These are phyloP conservation scores for Tokudaia tokunoshimensis DNA, from an alignment of 2,797 vertebrate species.

Conservation along the genomic window DNA sequence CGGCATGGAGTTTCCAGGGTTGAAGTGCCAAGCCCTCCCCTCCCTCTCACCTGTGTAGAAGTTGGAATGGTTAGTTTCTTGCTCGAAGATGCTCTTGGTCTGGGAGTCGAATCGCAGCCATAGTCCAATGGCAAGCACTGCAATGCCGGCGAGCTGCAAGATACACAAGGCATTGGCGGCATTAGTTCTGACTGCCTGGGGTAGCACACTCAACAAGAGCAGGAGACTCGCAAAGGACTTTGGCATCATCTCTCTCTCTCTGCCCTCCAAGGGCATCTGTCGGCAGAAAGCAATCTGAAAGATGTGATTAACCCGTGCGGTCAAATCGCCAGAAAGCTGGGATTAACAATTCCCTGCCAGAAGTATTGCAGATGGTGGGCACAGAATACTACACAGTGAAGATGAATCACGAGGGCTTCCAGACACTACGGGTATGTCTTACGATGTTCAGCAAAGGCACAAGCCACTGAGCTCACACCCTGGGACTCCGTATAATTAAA, in stretches of 20 bases:
- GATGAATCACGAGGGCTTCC: fast-evolving
- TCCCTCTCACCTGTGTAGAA: constrained; percentile 94
- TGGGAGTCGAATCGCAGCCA: constrained; percentile 96
- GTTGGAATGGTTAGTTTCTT: constrained; percentile 88
- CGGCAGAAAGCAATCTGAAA: neutral
- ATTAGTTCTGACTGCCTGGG: neutral
- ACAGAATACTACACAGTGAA: neutral
- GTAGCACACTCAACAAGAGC: fast-evolving
- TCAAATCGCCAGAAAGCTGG: constrained; percentile 16
- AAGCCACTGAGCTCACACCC: neutral
- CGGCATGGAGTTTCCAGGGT: neutral
- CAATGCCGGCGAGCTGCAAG: constrained; percentile 95
- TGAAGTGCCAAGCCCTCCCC: neutral
- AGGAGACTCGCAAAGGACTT: neutral
- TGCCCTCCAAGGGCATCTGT: neutral
- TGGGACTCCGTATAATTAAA: neutral
- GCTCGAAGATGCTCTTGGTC: constrained; percentile 94
- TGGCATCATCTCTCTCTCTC: neutral
- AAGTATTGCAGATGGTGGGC: neutral
- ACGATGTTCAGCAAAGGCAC: neutral
- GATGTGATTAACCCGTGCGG: neutral
- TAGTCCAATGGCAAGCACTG: constrained; percentile 94
- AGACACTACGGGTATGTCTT: neutral
- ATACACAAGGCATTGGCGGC: neutral
- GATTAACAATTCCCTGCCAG: neutral